Evolutionary conservation across 2,797 vertebrate species (phyloP).

Genomic region (Falco novaeseelandiae): DNA sequence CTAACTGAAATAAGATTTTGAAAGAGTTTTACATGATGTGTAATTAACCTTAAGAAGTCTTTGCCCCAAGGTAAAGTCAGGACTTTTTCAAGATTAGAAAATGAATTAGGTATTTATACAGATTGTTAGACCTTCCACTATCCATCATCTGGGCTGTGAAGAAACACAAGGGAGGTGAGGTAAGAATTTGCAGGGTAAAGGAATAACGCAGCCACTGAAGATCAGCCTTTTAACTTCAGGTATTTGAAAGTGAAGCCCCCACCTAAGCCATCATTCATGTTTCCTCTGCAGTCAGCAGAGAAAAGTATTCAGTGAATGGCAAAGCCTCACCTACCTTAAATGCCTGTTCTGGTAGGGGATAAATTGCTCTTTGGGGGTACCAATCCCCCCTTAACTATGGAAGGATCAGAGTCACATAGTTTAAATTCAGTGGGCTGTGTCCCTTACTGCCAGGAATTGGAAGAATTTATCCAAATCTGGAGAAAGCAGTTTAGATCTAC

Average conservation of each 20-base stretch:
- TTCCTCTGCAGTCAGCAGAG: background rate
- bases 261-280: background rate
- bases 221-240: background rate
- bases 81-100: constrained; percentile 54
- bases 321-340: background rate
- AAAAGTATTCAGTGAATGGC: background rate
- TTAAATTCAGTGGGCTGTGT: background rate
- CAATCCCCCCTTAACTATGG: background rate
- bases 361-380: background rate
- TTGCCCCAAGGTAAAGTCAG: constrained; percentile 51
- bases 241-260: background rate
- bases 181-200: background rate
- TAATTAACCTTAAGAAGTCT: constrained; percentile 67
- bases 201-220: background rate
- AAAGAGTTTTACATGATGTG: constrained; percentile 45
- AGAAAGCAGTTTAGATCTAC: background rate
- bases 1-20: constrained; percentile 58
- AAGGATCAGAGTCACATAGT: background rate
- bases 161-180: background rate
- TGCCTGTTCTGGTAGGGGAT: background rate
- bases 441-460: background rate
- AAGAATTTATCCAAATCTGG: background rate
- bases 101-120: constrained; percentile 44
- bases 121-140: background rate
- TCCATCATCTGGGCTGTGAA: constrained; percentile 15